Base-by-base conservation (phyloP, 2,113 vertebrate genomes). In the Alces alces region DNA sequence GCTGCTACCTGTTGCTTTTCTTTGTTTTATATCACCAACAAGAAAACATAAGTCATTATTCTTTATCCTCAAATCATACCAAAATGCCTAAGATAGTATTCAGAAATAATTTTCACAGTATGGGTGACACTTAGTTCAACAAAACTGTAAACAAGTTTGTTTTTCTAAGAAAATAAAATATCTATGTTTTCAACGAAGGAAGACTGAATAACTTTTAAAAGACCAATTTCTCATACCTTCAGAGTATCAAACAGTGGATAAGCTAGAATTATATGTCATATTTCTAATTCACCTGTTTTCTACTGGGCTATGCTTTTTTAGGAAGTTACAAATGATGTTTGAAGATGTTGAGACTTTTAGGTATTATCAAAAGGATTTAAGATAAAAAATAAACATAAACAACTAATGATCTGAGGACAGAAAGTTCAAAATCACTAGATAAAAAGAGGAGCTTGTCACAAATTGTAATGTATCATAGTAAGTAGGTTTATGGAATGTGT, bases 301-400 rank as follows among this genome's bases (percentile, higher is more conserved):
- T 16, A 30, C 4, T 79, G 64, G 36, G 12, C 17, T 90, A 28
- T 88, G 3, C 16, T 94, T 93, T 93, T 12, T 90, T 13, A 57
- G 10, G 64, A 92, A 57, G 52, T 94, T 55, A 50, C 55, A 95
- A 88, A 93, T 21, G 36, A 17, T 82, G 61, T 27, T 78, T 83
- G 52, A 43, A 89, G 25, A 94, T 76, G 7, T 47, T 73, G 28
- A 36, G 6, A 57, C 1, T 45, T 83, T 76, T 45, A 88, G 15
- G 9, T 76, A 57, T 64, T 98, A 96, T 93, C 43, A 90, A 95
- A 92, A 95, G 7, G 54, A 78, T 92, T 89, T 88, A 94, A 66
- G 25, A 94, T 76, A 83, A 96, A 97, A 76, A 54, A 91, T 54
- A 94, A 82, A 54, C 15, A 87, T 96, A 96, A 97, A 90, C n/a